A percentile compares a stretch with the other conserved stretches of the same genome.
Evolutionary conservation across 1,140 invertebrate genomes (phyloP).

Genomic region (Aphelenchoides fujianensis): DNA sequence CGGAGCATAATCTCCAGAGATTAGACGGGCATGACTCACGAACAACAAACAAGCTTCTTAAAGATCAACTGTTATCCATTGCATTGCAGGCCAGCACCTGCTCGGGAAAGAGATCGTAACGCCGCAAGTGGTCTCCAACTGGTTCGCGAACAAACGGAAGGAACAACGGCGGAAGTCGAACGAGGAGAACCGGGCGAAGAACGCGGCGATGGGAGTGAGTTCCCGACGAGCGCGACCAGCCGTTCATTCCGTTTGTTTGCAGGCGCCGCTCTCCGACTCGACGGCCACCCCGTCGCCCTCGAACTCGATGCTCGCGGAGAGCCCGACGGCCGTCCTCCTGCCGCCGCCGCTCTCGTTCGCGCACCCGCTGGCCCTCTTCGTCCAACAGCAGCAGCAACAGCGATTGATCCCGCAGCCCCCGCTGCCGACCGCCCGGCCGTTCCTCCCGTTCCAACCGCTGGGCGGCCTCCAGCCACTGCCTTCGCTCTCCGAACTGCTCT

Average conservation of each 20-base stretch:
- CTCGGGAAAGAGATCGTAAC: constrained; percentile 62
- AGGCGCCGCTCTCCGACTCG: constrained; percentile 20
- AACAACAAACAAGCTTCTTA: too few species aligned
- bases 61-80: too few species aligned
- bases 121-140: constrained; percentile 59
- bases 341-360: neutral
- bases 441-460: neutral
- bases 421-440: neutral
- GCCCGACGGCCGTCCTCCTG: neutral
- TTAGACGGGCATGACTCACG: too few species aligned
- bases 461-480: neutral
- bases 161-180: constrained; percentile 50
- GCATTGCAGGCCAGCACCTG: constrained; percentile 45
- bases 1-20: too few species aligned
- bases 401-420: neutral
- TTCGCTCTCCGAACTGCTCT: neutral
- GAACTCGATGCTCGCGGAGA: constrained; percentile 22
- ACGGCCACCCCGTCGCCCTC: constrained; percentile 26
- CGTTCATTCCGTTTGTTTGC: constrained; percentile 23
- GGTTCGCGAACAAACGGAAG: constrained; percentile 62
- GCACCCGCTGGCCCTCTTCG: constrained; percentile 3
- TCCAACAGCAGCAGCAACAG: constrained; percentile 14
- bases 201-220: constrained; percentile 18
- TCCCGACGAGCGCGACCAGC: neutral
- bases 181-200: constrained; percentile 25